Percentiles rank a stretch among this genome's conserved stretches.
Evolutionary conservation across 2,888 invertebrate genomes (phyloP).

Genomic region (Cantharis lateralis): DNA sequence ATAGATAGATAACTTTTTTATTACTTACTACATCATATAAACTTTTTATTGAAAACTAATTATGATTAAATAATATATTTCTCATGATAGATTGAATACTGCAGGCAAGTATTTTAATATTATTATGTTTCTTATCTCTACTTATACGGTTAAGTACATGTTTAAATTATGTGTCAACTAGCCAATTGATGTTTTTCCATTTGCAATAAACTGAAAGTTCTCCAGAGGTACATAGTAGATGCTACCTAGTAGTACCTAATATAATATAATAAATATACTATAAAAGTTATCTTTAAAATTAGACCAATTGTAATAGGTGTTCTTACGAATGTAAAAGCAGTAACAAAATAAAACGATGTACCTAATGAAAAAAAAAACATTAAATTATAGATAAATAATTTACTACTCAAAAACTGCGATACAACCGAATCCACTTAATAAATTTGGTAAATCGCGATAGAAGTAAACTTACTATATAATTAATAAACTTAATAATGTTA

Average conservation of each 20-base stretch:
- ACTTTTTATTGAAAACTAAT: background rate
- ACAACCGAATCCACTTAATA: constrained; percentile 33
- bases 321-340: background rate
- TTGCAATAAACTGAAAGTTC: background rate
- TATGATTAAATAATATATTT: background rate
- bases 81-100: background rate
- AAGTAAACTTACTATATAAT: constrained; percentile 35
- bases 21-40: background rate
- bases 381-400: background rate
- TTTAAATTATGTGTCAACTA: background rate
- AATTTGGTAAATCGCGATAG: constrained; percentile 34
- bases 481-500: constrained; percentile 38
- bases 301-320: background rate
- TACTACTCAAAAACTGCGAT: constrained; percentile 18
- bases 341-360: background rate
- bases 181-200: background rate
- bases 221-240: no score
- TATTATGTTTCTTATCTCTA: background rate
- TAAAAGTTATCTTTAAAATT: background rate
- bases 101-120: background rate
- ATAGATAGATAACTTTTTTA: background rate
- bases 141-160: background rate
- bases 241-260: background rate
- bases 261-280: background rate
- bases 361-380: background rate